Evolutionary conservation across 2,113 vertebrate genomes (phyloP), one percentile per base, ranked within the genome.

Genomic region (Dasyurus viverrinus): DNA sequence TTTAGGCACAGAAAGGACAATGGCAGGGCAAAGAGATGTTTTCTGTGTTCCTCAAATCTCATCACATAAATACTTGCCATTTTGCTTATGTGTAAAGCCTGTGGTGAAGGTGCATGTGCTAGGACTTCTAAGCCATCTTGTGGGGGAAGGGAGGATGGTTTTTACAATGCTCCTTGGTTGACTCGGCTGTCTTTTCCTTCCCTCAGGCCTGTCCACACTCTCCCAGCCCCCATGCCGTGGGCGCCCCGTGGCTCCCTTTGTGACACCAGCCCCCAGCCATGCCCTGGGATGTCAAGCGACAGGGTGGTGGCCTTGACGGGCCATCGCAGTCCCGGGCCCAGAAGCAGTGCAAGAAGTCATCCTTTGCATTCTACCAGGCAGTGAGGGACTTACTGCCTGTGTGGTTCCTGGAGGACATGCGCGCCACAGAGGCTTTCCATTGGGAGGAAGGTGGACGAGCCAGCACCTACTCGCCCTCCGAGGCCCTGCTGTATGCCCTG

Each of bases 341-440:
- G 98, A 99, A 99, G 91, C 99, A 99, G 96, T 99, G 99, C 94
- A 99, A 99, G 98, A 99, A 99, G 92, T 99, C 99, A 0, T 99
- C 99, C 0, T 99, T 99, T 48, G 99, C 99, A 68, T 99, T 99
- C 97, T 99, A 99, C 98, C 99, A 99, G 95, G 99, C 99, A 0
- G 99, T 99, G 93, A 98, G 99, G 26, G 99, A 99, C 98, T 98
- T 98, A 97, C 98, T 99, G 94, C 99, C 99, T 0, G 99, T 99
- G 26, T 99, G 99, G 99, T 97, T 99, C 89, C 98, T 99, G 95
- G 99, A 99, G 98, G 99, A 99, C 98, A 99, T 99, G 98, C 98
- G 99, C 84, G 98, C 98, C 68, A 99, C 99, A 98, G 99, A 99
- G 97, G 99, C 98, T 8, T 99, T 99, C 96, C 99, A 99, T 98